A percentile compares a stretch with the other conserved stretches of the same genome.
These are phyloP conservation scores for Troides oblongomaculatus DNA, from an alignment of 2,888 invertebrate species.

Conservation along the genomic window DNA sequence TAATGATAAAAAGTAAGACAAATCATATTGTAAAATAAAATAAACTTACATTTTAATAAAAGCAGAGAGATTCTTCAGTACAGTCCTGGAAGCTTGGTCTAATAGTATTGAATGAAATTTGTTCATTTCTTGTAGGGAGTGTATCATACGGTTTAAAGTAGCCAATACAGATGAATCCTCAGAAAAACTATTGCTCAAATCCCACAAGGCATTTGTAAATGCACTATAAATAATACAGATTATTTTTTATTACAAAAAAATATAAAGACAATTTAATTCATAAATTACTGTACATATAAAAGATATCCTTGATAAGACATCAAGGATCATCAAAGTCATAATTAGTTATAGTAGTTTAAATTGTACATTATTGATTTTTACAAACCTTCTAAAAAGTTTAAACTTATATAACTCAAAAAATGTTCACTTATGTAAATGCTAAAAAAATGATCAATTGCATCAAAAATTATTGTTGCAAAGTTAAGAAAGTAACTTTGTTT, in stretches of 20 bases:
- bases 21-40: not conserved
- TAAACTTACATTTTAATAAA: constrained; percentile 92
- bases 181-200: constrained; percentile 91
- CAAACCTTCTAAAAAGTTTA: too few species aligned
- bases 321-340: too few species aligned
- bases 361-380: too few species aligned
- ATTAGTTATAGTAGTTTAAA: too few species aligned
- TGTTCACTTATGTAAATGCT: too few species aligned
- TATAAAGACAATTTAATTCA: not conserved
- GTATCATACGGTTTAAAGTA: constrained; percentile 82
- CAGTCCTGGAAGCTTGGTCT: constrained; percentile 95
- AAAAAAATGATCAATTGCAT: too few species aligned
- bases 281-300: too few species aligned
- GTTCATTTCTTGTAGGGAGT: constrained; percentile 93
- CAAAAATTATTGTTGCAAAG: too few species aligned
- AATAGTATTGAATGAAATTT: constrained; percentile 94
- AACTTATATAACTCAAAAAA: too few species aligned
- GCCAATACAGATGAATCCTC: constrained; percentile 91
- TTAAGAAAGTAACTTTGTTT: too few species aligned
- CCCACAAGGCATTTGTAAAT: constrained; percentile 93
- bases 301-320: too few species aligned
- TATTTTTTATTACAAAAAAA: not conserved
- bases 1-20: not conserved
- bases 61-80: constrained; percentile 92
- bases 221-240: constrained; percentile 39